phyloP scores from a whole-genome alignment of 2,797 vertebrate species.

The Neosilurus mollespiculum region DNA sequence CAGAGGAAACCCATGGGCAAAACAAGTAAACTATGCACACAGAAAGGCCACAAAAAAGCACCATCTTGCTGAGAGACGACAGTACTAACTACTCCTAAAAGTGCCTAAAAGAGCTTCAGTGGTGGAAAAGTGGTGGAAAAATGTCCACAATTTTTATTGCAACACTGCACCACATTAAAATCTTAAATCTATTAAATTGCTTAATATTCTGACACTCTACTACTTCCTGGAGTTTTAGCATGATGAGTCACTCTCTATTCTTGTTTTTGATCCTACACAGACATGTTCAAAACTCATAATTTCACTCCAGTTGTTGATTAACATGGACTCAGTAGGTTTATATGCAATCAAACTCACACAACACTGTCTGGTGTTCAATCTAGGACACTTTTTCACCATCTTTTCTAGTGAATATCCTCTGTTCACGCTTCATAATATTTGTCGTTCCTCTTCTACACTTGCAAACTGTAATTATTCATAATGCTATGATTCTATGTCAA shows the following conservation, averaged over 20 bases:
- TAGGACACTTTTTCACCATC: not conserved
- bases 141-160: not conserved
- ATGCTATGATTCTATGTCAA: not conserved
- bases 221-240: not conserved
- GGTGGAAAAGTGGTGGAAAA: not conserved
- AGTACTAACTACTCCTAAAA: too few species aligned
- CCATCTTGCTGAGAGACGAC: too few species aligned
- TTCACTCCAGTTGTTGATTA: not conserved
- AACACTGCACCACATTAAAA: not conserved
- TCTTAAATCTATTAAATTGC: not conserved
- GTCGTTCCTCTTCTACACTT: not conserved
- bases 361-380: not conserved
- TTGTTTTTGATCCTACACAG: not conserved
- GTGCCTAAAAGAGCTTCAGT: too few species aligned
- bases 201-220: not conserved
- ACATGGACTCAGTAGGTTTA: not conserved
- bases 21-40: too few species aligned
- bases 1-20: too few species aligned
- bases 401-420: not conserved
- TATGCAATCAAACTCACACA: not conserved
- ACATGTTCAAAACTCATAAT: not conserved
- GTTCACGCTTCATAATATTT: not conserved
- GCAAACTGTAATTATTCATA: not conserved
- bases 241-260: not conserved
- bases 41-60: too few species aligned